These are phyloP conservation scores for Trichoplusia ni DNA, from an alignment of 1,140 invertebrate genomes.

Conservation along the genomic window DNA sequence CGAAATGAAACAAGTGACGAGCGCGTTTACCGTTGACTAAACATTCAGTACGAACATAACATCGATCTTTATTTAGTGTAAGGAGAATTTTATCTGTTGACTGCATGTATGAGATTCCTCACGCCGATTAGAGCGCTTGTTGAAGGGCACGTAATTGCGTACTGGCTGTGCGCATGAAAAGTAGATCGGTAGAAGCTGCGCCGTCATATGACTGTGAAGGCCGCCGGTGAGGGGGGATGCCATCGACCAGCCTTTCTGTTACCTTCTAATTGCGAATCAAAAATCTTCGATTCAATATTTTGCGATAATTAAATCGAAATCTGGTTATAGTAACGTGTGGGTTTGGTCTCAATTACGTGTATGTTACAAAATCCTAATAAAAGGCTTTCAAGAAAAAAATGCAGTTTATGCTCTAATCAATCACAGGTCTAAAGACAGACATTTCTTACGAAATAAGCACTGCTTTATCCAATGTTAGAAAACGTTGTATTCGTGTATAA, in stretches of 20 bases:
- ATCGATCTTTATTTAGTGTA: slow-evolving; percentile 8
- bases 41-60: no score
- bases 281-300: not conserved
- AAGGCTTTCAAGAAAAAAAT: no score
- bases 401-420: no score
- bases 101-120: slow-evolving; percentile 13
- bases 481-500: no score
- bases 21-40: not conserved
- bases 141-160: slow-evolving; percentile 35
- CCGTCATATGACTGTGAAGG: slow-evolving; percentile 39
- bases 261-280: slow-evolving; percentile 25
- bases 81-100: slow-evolving; percentile 11
- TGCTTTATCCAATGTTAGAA: no score
- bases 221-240: slow-evolving; percentile 22
- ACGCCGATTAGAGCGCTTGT: slow-evolving; percentile 31
- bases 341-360: no score
- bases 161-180: slow-evolving; percentile 28
- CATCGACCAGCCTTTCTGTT: slow-evolving; percentile 24
- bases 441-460: no score
- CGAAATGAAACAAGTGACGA: not conserved
- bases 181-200: slow-evolving; percentile 39
- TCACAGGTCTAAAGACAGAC: no score
- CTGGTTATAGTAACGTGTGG: no score
- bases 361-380: no score
- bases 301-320: slow-evolving; percentile 11